Evolutionary conservation across 2,888 invertebrate species (phyloP), one percentile per base, ranked within the genome.

Genomic region (Ceramica pisi): DNA sequence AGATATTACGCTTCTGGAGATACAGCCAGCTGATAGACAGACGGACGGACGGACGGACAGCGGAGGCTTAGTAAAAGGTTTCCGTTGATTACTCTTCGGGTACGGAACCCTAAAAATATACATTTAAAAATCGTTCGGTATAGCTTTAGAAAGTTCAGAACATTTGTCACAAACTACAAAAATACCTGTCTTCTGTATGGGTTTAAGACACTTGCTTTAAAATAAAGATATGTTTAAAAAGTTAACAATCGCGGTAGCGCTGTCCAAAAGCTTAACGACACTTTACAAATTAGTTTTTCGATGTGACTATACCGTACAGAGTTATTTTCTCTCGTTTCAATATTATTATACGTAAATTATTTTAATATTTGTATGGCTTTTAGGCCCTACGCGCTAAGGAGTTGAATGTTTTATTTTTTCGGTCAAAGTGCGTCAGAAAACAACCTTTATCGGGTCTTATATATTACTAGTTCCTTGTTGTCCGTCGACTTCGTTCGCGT

Each of bases 221-320:
- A 48, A 60, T 55, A 67, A 75, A 44, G 41, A 81, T 71, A 38
- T 60, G 23, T 71, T 76, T 46, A 26, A 57, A 66, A 71, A 55
- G 21, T 64, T 19, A 64, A 61, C 35, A 67, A 31, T 53, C 44
- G 55, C 66, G 19, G 81, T 79, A 79, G 82, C 78, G 41, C 19
- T 64, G 64, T 62, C 59, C 31, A 76, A 61, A 79, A 67, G 72
- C 78, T 81, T 77, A 81, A 7, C 60, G 82, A 77, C 79, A 81
- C 19, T 61, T 71, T 38, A 79, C 78, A 79, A 79, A 79, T 79
- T 44, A 41, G 51, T 67, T 61, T 76, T 64, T 44, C 38, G 63
- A 41, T 51, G 38, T 63, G 14, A 51, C 63, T 51, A 56, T 67
- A 63, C 50, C 59, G 35, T 50, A 38, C 14, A 9, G 31, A 31